Evolutionary conservation across 2,888 invertebrate species (phyloP).

Genomic region (Agapostemon virescens): DNA sequence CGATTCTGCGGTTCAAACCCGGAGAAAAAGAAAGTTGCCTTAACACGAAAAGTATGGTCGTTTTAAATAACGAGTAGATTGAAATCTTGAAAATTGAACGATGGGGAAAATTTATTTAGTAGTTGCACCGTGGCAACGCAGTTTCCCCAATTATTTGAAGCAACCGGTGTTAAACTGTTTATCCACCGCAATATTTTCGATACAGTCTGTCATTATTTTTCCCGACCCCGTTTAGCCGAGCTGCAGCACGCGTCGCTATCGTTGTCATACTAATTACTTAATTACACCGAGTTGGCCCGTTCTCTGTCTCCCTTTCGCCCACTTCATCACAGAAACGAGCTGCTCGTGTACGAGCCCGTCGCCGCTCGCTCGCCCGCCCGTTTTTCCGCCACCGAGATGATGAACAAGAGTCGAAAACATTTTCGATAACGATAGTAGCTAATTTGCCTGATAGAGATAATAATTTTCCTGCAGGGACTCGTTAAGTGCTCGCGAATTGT

Average conservation of each 20-base stretch:
- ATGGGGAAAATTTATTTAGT: neutral
- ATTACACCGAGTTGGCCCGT: neutral
- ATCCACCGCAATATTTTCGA: neutral
- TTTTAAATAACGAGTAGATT: neutral
- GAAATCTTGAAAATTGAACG: neutral
- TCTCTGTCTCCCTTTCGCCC: neutral
- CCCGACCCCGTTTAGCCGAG: neutral
- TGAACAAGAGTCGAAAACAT: slow-evolving; percentile 15
- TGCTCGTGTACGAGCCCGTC: neutral
- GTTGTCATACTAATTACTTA: slow-evolving; percentile 14
- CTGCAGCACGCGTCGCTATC: slow-evolving; percentile 1
- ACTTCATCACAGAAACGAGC: slow-evolving; percentile 1
- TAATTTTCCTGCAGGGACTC: neutral
- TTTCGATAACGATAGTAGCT: slow-evolving; percentile 2
- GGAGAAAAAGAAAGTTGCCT: neutral
- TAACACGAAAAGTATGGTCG: too few species aligned
- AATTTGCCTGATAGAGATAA: neutral
- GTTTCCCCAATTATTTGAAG: neutral
- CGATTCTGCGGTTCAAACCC: too few species aligned
- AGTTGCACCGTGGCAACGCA: neutral
- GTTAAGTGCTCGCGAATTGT: neutral
- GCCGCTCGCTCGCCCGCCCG: neutral
- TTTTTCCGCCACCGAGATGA: neutral
- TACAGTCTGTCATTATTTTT: slow-evolving; percentile 14
- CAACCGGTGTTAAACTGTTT: slow-evolving; percentile 13